These are phyloP conservation scores for Nasonia oneida DNA, from an alignment of 2,888 invertebrate species.

Conservation along the genomic window DNA sequence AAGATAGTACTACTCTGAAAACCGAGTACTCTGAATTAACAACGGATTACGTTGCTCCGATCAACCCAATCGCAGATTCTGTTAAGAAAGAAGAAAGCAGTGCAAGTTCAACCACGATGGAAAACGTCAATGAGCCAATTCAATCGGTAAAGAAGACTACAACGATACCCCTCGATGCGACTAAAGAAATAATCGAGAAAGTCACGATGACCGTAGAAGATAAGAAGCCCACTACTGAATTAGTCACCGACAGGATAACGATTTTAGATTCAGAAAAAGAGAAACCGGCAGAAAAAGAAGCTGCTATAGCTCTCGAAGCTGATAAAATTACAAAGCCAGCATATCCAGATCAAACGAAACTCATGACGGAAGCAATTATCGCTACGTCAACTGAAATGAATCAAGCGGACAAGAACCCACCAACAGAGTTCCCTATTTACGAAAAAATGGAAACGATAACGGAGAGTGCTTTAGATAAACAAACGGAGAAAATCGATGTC, in stretches of 20 bases:
- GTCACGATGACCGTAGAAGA: neutral
- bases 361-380: neutral
- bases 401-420: neutral
- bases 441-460: slow-evolving; percentile 46
- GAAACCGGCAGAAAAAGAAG: neutral
- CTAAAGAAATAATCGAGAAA: slow-evolving; percentile 4
- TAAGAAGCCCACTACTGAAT: neutral
- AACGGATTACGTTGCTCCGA: neutral
- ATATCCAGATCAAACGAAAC: slow-evolving; percentile 3
- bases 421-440: neutral
- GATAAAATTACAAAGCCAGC: slow-evolving; percentile 16
- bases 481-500: neutral
- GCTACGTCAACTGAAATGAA: neutral
- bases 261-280: neutral
- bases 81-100: neutral
- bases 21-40: slow-evolving; percentile 2
- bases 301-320: neutral
- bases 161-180: neutral
- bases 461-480: neutral
- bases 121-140: neutral
- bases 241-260: neutral
- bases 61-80: neutral
- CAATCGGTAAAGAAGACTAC: slow-evolving; percentile 5
- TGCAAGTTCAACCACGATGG: neutral
- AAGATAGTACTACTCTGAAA: slow-evolving; percentile 15